Evolutionary conservation across 2,113 vertebrate genomes (phyloP), one percentile per base, ranked within the genome.

Genomic region (Lasiurus cinereus): DNA sequence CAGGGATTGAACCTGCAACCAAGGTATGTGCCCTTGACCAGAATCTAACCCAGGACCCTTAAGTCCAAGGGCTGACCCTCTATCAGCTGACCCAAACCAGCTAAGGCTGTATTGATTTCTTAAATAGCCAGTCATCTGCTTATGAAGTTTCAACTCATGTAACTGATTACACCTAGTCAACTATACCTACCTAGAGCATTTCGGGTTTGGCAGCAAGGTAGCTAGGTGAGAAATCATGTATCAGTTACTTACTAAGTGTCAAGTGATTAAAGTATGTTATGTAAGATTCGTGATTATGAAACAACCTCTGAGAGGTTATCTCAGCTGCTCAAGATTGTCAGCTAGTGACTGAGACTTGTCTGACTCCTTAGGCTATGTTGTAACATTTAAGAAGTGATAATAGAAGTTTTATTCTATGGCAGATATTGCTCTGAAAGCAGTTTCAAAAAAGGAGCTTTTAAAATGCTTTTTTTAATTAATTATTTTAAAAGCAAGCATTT

Each of bases 361-460:
- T 83, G 36, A 78, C 8, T 56, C 54, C 54, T 56, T 56, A 56
- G 52, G 52, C 52, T 54, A 54, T 54, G 18, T 54, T 54, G 52
- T 54, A 54, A 54, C 19, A 54, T 54, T 54, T 54, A 52, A 77
- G 33, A 84, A 80, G 11, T 48, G 7, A n/a, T 54, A 54, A 43
- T 39, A 33, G 56, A 67, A 66, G 33, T 48, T 90, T 93, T 67
- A 29, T 88, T 56, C 73, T 59, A 8, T 72, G 6, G 22, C 36
- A 85, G 11, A 14, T 92, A 56, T 54, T 96, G 43, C 66, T 91
- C 48, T 69, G 72, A 90, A 95, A 87, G 56, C 72, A 80, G n/a
- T 88, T 93, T 59, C 31, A 91, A 14, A 7, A 88, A 88, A 66
- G 21, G 12, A 50, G 36, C 19, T 83, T 77, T 78, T 13, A 70